phyloP scores from a whole-genome alignment of 2,797 vertebrate genomes.

The Halcyon smyrnensis region DNA sequence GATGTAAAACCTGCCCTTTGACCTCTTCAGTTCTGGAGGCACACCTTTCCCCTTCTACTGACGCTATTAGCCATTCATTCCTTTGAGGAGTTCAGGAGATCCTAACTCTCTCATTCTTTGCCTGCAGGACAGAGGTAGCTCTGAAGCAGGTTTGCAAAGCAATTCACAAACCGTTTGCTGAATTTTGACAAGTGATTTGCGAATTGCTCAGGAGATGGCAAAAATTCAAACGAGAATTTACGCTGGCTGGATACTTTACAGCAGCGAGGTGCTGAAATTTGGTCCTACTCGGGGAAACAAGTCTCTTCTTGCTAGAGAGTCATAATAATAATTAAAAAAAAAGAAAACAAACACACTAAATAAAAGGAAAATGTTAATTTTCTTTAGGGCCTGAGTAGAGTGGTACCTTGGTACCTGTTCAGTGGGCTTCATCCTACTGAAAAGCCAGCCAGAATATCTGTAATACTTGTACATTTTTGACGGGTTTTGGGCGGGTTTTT shows the following conservation, averaged over 20 bases:
- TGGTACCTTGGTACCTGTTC: not conserved
- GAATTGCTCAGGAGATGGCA: constrained; percentile 20
- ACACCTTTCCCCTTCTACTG: not conserved
- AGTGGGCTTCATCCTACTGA: not conserved
- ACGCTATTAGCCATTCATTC: not conserved
- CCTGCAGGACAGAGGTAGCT: not conserved
- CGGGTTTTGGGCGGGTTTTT: not conserved
- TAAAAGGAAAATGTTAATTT: not conserved
- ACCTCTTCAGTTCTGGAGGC: not conserved
- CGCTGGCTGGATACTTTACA: not conserved
- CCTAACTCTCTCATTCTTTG: not conserved
- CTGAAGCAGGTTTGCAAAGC: not conserved
- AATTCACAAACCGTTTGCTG: not conserved
- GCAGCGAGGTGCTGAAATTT: constrained; percentile 1
- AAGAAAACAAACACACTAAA: not conserved
- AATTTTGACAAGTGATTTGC: constrained; percentile 46
- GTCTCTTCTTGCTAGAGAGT: not conserved
- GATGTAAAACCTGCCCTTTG: not conserved
- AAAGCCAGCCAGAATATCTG: not conserved
- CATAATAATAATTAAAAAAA: not conserved
- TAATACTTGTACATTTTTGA: not conserved
- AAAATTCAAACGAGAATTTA: constrained; percentile 28
- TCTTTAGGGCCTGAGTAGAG: not conserved
- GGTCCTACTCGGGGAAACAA: not conserved
- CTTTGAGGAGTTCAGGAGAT: constrained; percentile 45